Percentiles rank a stretch among this genome's conserved stretches.
phyloP scores from a whole-genome alignment of 1,140 invertebrate genomes.

The Lordiphosa mommai region DNA sequence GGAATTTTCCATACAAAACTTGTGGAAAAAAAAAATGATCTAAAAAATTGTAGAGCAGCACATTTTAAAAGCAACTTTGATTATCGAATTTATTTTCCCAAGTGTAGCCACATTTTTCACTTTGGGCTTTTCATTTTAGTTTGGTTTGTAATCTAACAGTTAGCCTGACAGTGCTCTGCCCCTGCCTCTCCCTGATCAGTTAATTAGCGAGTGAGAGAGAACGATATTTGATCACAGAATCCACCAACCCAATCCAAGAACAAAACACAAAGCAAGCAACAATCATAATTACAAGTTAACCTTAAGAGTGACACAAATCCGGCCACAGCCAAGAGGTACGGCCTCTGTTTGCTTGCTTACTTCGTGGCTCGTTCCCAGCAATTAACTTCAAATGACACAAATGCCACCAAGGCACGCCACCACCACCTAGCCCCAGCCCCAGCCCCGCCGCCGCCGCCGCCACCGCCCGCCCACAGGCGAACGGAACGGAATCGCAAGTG shows the following conservation, averaged over 20 bases:
- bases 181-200: conserved; percentile 2
- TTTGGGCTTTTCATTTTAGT: conserved; percentile 21
- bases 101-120: conserved; percentile 9
- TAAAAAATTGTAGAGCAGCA: no score
- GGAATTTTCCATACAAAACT: no score
- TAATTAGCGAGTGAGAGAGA: conserved; percentile 1
- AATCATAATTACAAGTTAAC: conserved; percentile 76
- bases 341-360: conserved; percentile 25
- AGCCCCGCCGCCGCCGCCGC: conserved; percentile 18
- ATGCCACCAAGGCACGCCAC: conserved; percentile 72
- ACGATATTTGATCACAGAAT: background rate
- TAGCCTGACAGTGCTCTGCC: background rate
- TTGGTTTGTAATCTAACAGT: conserved; percentile 21
- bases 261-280: conserved; percentile 32
- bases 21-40: no score
- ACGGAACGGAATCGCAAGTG: conserved; percentile 61
- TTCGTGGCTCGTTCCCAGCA: conserved; percentile 68
- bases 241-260: conserved; percentile 20
- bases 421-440: conserved; percentile 12
- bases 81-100: no score
- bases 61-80: no score
- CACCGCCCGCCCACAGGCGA: conserved; percentile 48
- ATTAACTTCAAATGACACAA: conserved; percentile 78
- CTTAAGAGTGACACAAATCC: conserved; percentile 77
- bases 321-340: conserved; percentile 34